These are phyloP conservation scores for Torymus texanus DNA, from an alignment of 2,888 invertebrate genomes.

Conservation along the genomic window DNA sequence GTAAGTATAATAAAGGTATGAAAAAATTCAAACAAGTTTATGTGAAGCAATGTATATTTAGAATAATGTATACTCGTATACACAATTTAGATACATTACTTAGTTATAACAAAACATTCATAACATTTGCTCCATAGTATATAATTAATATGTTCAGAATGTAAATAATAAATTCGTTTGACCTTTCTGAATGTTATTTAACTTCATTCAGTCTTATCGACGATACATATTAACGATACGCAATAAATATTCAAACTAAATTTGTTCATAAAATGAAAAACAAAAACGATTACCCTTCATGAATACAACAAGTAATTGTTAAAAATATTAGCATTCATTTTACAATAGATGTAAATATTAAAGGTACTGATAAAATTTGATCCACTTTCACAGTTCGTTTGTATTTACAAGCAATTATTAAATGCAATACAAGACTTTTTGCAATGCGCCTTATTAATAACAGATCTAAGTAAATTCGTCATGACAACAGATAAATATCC, in stretches of 20 bases:
- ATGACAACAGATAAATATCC: conserved; percentile 53
- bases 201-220: conserved; percentile 35
- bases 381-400: conserved; percentile 25
- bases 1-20: neutral
- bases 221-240: conserved; percentile 19
- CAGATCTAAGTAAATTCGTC: conserved; percentile 57
- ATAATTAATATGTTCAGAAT: no score
- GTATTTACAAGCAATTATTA: conserved; percentile 55
- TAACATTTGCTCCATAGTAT: neutral
- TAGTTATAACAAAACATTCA: conserved; percentile 1
- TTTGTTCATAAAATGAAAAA: conserved; percentile 20
- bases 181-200: conserved; percentile 11
- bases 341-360: no score
- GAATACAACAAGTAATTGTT: conserved; percentile 7
- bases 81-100: conserved; percentile 18
- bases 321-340: conserved; percentile 16
- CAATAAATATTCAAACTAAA: conserved; percentile 31
- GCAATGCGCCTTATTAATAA: conserved; percentile 49
- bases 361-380: conserved; percentile 31
- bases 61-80: conserved; percentile 8
- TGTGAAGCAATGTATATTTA: conserved; percentile 26
- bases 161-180: conserved; percentile 14
- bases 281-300: conserved; percentile 14
- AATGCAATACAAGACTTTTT: conserved; percentile 35
- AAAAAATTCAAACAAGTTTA: neutral